Evolutionary conservation across 2,113 vertebrate genomes (phyloP).

Genomic region (Todiramphus chloris): DNA sequence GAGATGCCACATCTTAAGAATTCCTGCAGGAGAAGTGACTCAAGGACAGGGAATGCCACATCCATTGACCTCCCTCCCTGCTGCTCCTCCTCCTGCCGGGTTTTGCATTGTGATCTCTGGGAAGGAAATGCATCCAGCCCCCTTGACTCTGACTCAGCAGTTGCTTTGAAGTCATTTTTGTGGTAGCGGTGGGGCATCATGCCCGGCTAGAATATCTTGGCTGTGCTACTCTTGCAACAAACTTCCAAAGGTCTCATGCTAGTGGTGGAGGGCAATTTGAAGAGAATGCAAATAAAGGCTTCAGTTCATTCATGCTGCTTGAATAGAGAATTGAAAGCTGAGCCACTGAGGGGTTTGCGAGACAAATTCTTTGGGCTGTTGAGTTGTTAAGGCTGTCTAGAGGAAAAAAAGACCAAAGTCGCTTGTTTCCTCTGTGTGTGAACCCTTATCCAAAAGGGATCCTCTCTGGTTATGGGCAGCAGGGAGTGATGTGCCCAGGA

Average conservation of each 20-base stretch:
- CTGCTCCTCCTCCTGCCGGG: neutral
- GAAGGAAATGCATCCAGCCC: slow-evolving; percentile 12
- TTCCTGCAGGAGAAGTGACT: slow-evolving; percentile 42
- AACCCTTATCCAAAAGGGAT: neutral
- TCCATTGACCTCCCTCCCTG: neutral
- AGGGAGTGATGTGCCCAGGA: neutral
- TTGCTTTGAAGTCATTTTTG: slow-evolving; percentile 52
- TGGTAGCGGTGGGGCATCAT: slow-evolving; percentile 53
- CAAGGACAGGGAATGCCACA: slow-evolving; percentile 18
- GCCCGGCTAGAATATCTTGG: slow-evolving; percentile 67
- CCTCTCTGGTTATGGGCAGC: neutral
- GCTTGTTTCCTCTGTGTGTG: neutral
- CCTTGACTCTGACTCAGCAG: slow-evolving; percentile 67
- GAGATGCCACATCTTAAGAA: neutral
- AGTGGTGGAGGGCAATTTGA: slow-evolving; percentile 68
- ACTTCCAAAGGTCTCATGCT: slow-evolving; percentile 70
- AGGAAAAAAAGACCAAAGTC: slow-evolving; percentile 11
- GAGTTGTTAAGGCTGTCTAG: slow-evolving; percentile 50
- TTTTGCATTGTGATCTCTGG: slow-evolving; percentile 39
- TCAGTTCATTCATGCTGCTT: slow-evolving; percentile 66
- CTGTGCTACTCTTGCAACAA: slow-evolving; percentile 45
- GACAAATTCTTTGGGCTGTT: slow-evolving; percentile 32
- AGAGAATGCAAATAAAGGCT: slow-evolving; percentile 73
- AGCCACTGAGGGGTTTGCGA: slow-evolving; percentile 39
- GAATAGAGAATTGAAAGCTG: slow-evolving; percentile 58